These are phyloP conservation scores for Caloenas nicobarica DNA, from an alignment of 2,113 vertebrate species.

Conservation along the genomic window DNA sequence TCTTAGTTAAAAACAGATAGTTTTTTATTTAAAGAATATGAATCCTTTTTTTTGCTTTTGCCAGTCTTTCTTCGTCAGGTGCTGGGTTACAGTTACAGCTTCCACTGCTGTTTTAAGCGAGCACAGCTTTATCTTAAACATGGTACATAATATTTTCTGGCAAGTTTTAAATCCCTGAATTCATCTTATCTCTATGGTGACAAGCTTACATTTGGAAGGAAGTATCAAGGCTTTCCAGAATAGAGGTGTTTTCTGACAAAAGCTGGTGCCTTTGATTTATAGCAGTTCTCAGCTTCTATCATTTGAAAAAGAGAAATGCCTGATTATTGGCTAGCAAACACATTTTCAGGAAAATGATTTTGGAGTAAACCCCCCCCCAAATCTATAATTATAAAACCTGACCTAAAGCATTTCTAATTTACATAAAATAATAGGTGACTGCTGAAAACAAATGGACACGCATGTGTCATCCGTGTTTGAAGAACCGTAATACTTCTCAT, in stretches of 20 bases:
- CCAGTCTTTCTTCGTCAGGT: neutral
- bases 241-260: conserved; percentile 16
- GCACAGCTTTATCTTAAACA: conserved; percentile 13
- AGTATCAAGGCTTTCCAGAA: conserved; percentile 10
- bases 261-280: neutral
- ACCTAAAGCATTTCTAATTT: neutral
- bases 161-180: conserved; percentile 47
- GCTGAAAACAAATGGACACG: neutral
- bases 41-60: conserved; percentile 16
- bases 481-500: neutral
- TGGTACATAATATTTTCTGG: conserved; percentile 4
- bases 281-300: neutral
- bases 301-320: neutral
- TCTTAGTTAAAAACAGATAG: neutral
- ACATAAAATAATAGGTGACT: neutral
- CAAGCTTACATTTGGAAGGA: conserved; percentile 48
- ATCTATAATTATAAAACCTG: neutral
- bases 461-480: neutral
- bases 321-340: neutral
- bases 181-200: conserved; percentile 66
- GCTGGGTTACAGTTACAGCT: neutral
- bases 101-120: conserved; percentile 14
- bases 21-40: neutral
- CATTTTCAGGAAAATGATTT: neutral
- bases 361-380: neutral